These are phyloP conservation scores for Tuberolachnus salignus DNA, from an alignment of 2,888 invertebrate species.

Conservation along the genomic window DNA sequence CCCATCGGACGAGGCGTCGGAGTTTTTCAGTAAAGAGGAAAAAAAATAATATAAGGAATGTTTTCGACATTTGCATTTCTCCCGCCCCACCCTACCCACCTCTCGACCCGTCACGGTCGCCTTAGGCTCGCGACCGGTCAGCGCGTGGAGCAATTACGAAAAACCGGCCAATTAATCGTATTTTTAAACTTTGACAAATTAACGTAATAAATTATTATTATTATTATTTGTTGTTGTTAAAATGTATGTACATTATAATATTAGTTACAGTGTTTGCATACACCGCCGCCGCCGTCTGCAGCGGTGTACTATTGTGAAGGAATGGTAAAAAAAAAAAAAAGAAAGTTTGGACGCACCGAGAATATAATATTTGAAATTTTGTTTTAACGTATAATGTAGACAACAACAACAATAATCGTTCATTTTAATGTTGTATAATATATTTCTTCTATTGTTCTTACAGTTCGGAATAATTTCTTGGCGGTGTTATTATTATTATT, in stretches of 20 bases:
- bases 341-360: conserved; percentile 21
- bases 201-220: not conserved
- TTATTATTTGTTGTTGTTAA: too few relatives aligned
- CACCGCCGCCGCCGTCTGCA: too few relatives aligned
- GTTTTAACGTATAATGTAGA: not conserved
- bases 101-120: too few relatives aligned
- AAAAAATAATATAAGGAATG: too few relatives aligned
- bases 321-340: conserved; percentile 1
- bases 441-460: conserved; percentile 24
- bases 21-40: too few relatives aligned
- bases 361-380: conserved; percentile 5
- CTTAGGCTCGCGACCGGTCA: not conserved
- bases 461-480: not conserved
- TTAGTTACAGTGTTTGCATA: too few relatives aligned
- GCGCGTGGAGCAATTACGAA: too few relatives aligned
- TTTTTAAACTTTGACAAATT: not conserved
- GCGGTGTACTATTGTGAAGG: not conserved
- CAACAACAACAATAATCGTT: not conserved
- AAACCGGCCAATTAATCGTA: too few relatives aligned
- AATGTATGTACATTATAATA: too few relatives aligned
- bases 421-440: conserved; percentile 11
- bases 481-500: too few relatives aligned
- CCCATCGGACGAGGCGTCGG: not conserved
- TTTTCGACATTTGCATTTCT: not conserved
- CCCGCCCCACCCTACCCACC: not conserved